These are phyloP conservation scores for Euphydryas editha DNA, from an alignment of 2,888 invertebrate genomes.

Conservation along the genomic window DNA sequence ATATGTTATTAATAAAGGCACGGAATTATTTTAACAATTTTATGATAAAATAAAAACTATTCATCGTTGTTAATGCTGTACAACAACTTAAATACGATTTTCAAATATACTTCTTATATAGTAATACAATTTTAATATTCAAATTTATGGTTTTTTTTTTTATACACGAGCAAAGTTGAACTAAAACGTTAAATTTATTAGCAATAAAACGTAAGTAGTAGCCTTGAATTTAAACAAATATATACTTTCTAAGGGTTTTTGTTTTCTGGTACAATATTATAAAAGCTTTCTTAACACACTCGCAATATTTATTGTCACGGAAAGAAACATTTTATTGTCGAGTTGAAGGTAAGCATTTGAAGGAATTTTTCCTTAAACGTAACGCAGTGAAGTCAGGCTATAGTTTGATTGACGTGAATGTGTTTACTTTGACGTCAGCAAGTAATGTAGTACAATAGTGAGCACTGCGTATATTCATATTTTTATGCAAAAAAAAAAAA, in stretches of 20 bases:
- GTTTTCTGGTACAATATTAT: neutral
- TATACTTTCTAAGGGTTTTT: neutral
- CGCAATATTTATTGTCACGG: slow-evolving; percentile 2
- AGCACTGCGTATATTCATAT: neutral
- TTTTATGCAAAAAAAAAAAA: no score
- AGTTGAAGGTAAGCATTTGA: slow-evolving; percentile 5
- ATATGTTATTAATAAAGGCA: neutral
- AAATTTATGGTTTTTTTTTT: neutral
- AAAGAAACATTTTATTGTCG: slow-evolving; percentile 4
- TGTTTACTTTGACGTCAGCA: neutral
- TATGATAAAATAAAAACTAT: neutral
- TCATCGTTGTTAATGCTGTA: slow-evolving; percentile 3
- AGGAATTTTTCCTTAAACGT: slow-evolving; percentile 8
- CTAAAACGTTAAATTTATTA: slow-evolving; percentile 12
- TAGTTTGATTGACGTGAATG: neutral
- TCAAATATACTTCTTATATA: slow-evolving; percentile 3
- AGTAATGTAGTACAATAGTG: neutral
- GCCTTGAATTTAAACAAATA: slow-evolving; percentile 9
- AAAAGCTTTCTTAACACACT: slow-evolving; percentile 5
- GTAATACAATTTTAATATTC: neutral
- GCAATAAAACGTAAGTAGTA: slow-evolving; percentile 8
- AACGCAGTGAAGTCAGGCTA: slow-evolving; percentile 5
- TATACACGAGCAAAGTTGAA: neutral
- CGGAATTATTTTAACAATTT: neutral
- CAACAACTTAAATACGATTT: neutral